Evolutionary conservation across 2,797 vertebrate species (phyloP), one percentile per base, ranked within the genome.

Genomic region (Cercopithecus mitis): DNA sequence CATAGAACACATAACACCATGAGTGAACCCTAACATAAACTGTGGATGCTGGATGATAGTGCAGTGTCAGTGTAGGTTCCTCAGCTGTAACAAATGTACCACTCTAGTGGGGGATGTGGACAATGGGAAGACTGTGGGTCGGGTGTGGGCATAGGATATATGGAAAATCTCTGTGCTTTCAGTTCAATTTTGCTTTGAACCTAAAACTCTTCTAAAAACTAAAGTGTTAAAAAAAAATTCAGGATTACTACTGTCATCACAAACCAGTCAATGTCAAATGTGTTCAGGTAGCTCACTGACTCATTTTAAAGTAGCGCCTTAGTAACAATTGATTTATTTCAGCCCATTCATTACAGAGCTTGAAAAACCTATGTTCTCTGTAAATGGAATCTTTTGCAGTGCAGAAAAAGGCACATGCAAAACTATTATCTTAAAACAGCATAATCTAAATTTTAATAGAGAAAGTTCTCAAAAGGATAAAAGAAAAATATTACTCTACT

Each of bases 391-490:
- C 22, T 82, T 94, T 77, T 43, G 8, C 33, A 81, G 82, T 95
- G 47, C 83, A 93, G 91, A 86, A 88, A 92, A 93, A 77, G 15
- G 25, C 4, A 77, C 33, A 88, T 64, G 45, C 57, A 84, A 96
- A 82, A 84, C 52, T 88, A 58, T 50, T 86, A 24, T 93, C 19
- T 76, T 52, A 82, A 64, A 93, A 85, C 12, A 91, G 7, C 9
- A 79, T 95, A 91, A 93, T 94, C 90, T 93, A 97, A 91, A 91
- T 85, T 85, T 97, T 97, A 96, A 91, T 87, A 39, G 30, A 75
- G 36, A 84, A 90, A 88, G 4, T 89, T 88, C 58, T 76, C 82
- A 87, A 93, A 95, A 52, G n/a, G 36, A 83, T 64, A 36, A 5
- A 93, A 92, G 57, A 43, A 92, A 98, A 97, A 88, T 90, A 11